phyloP scores from a whole-genome alignment of 2,797 vertebrate species.

The Sphenopsis melanotis region DNA sequence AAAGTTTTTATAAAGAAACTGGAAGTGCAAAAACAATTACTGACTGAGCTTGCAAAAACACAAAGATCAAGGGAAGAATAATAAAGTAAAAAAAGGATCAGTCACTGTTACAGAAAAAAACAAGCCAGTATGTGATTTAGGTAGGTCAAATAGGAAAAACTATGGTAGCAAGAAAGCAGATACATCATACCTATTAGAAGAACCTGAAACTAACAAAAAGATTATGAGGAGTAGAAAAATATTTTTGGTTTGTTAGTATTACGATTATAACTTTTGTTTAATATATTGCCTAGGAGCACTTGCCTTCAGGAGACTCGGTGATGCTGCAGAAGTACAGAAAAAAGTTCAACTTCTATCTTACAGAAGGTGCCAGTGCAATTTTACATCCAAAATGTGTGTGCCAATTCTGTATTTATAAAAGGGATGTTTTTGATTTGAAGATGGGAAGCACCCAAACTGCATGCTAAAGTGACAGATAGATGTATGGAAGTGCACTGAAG shows the following conservation, averaged over 20 bases:
- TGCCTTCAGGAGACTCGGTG: neutral
- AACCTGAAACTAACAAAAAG: neutral
- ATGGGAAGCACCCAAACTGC: neutral
- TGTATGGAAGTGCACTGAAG: neutral
- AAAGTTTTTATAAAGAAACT: neutral
- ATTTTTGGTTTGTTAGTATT: neutral
- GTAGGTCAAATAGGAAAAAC: neutral
- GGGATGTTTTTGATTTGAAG: neutral
- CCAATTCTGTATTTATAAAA: neutral
- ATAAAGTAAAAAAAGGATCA: neutral
- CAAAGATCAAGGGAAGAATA: neutral
- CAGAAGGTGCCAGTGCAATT: neutral
- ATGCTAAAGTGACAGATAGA: neutral
- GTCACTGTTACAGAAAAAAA: neutral
- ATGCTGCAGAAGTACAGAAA: neutral
- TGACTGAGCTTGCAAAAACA: neutral
- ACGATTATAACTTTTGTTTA: neutral
- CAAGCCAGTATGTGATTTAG: neutral
- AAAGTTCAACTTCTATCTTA: neutral
- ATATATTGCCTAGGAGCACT: neutral
- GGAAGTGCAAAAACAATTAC: neutral
- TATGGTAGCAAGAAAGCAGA: neutral
- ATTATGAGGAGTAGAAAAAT: neutral
- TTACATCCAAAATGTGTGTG: neutral
- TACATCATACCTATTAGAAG: neutral